phyloP scores from a whole-genome alignment of 2,888 invertebrate genomes.

The Eremobia ochroleuca region DNA sequence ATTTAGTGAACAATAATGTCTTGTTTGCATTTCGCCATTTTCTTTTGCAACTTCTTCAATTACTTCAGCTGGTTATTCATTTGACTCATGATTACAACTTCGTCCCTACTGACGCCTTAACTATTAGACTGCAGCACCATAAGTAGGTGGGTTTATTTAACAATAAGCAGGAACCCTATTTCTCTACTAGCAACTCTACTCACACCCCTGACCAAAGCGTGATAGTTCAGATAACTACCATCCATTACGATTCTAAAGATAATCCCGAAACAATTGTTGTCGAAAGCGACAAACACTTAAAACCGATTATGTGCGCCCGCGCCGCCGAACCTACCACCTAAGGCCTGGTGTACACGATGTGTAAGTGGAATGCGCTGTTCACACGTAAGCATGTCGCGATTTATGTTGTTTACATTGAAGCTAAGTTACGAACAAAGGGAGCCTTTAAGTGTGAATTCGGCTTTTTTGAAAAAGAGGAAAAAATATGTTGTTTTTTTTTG shows the following conservation, averaged over 20 bases:
- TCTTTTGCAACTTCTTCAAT: neutral
- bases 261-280: slow-evolving; percentile 65
- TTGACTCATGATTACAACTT: slow-evolving; percentile 1
- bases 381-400: slow-evolving; percentile 71
- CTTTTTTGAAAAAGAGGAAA: slow-evolving; percentile 40
- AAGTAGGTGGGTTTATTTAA: neutral
- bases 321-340: slow-evolving; percentile 64
- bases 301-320: slow-evolving; percentile 76
- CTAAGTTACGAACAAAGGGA: slow-evolving; percentile 63
- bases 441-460: slow-evolving; percentile 59
- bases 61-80: neutral
- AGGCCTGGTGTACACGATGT: slow-evolving; percentile 60
- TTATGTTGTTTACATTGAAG: slow-evolving; percentile 73
- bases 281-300: slow-evolving; percentile 72
- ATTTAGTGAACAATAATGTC: neutral
- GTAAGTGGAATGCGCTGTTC: slow-evolving; percentile 78
- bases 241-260: slow-evolving; percentile 66
- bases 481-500: slow-evolving; percentile 11
- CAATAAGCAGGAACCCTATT: slow-evolving; percentile 28
- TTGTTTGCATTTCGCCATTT: neutral
- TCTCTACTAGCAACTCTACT: slow-evolving; percentile 50
- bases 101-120: neutral
- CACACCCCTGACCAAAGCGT: slow-evolving; percentile 25
- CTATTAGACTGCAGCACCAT: neutral
- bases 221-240: slow-evolving; percentile 56